Conservation (phyloP, 2,797 vertebrate genomes). For the Labeo calbasu region DNA sequence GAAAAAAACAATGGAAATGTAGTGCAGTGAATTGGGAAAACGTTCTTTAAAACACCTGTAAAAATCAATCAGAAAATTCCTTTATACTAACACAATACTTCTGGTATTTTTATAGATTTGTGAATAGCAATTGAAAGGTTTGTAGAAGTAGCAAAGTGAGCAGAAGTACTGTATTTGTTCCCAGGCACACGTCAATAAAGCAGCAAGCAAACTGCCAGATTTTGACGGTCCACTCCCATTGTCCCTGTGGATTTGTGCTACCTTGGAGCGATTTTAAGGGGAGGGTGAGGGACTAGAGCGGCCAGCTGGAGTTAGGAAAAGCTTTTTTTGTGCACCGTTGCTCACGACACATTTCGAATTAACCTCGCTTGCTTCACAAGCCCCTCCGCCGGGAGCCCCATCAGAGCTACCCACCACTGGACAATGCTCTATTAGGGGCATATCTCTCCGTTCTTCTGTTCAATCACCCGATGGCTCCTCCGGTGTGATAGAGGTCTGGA, state of each 20-base stretch:
- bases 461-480: slow-evolving; percentile 32
- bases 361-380: slow-evolving; percentile 62
- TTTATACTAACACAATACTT: neutral
- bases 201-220: slow-evolving; percentile 7
- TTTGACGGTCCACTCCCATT: neutral
- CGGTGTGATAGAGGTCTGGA: neutral
- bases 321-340: slow-evolving; percentile 62
- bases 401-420: slow-evolving; percentile 52
- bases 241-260: slow-evolving; percentile 30
- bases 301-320: slow-evolving; percentile 66
- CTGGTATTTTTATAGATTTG: neutral
- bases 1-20: neutral
- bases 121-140: neutral
- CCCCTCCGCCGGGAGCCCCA: slow-evolving; percentile 51
- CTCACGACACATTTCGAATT: slow-evolving; percentile 69
- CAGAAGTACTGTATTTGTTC: slow-evolving; percentile 9
- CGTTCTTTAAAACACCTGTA: neutral
- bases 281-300: slow-evolving; percentile 27
- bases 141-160: neutral
- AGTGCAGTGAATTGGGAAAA: neutral
- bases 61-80: neutral
- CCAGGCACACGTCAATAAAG: neutral
- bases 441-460: slow-evolving; percentile 37
- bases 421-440: slow-evolving; percentile 58
- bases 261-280: neutral